Evolutionary conservation across 1,140 invertebrate species (phyloP), one percentile per base, ranked within the genome.

Genomic region (Conus betulinus): DNA sequence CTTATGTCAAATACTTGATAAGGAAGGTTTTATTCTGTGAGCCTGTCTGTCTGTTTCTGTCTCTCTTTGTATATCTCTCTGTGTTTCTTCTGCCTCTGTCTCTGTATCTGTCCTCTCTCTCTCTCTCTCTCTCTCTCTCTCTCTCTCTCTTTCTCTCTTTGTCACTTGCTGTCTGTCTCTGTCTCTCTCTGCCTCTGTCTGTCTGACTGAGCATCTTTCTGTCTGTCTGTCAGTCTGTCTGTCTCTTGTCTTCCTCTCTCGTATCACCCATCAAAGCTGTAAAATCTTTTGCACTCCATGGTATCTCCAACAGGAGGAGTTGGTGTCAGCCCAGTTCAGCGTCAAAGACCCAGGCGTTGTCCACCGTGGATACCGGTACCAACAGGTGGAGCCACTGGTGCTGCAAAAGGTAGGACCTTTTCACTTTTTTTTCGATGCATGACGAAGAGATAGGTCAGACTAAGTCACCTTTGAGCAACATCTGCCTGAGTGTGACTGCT

Each of bases 321-420:
- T 90, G 76, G 74, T 63, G 7, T 55, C 25, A 52, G 87, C 57
- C 15, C 25, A 25, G 17, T 90, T 88, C 63, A 88, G 84, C 57
- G 13, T 23, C 11, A 76, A 27, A 57, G 89, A 90, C 57, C 71
- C 27, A 23, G 87, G 89, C 11, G 79, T 90, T 71, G 52, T 60
- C 5, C 85, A 90, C 79, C 25, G 84, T 3, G 87, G 87, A 15
- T 90, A 85, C 53, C 4, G 85, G 10, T 88, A 90, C 55, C 89
- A 90, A 57, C 67, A 83, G 11, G 84, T 88, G 7, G 53, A 88
- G 53, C 87, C 87, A 13, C 13, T 82, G 23, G 10, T 81, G 57
- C 87, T 90, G 17, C 63, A 74, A 81, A 88, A 88, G 87, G 89
- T 89, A 89, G 79, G 88, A 76, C 84, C 6, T 67, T 67, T 63